Evolutionary conservation across 2,797 vertebrate genomes (phyloP), one percentile per base, ranked within the genome.

Genomic region (Chromis chromis): DNA sequence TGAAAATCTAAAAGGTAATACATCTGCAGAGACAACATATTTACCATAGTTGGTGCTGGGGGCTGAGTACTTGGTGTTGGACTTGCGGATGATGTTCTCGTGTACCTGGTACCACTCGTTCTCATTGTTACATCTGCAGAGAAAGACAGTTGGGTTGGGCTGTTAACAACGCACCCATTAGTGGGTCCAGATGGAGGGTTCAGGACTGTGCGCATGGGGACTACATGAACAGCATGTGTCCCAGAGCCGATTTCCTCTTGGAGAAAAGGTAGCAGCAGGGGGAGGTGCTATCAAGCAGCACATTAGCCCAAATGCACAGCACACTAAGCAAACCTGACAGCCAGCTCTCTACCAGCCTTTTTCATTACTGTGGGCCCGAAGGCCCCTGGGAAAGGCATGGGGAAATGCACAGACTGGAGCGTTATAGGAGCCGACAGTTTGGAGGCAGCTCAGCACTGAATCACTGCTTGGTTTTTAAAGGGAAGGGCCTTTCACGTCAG

Each of bases 31-130:
- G 33, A 53, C 24, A 58, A 24, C 40, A 72, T 63, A 78, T 78
- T 95, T 96, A 99, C 98, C 98, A 62, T 99, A 99, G 94, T 99
- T 99, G 85, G 98, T 97, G 88, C 98, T 99, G 81, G 98, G 97
- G 57, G 97, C 97, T 9, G 98, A 98, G 93, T 98, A 99, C 90
- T 99, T 99, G 91, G 97, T 98, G 90, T 97, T 99, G 90, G 98
- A 99, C 89, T 99, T 99, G 81, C 97, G 97, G 86, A 99, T 98
- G 89, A 99, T 99, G 76, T 99, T 99, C 89, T 99, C 98, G 0
- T 99, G 98, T 87, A 98, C 95, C 95, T 99, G 98, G 92, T 95
- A 96, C 98, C 98, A 99, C 66, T 99, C 98, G 0, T 97, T 99
- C 91, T 99, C 98, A 12, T 99, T 99, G 94, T 98, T 99, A 92